Conservation (phyloP, 2,797 vertebrate species). For the Emys orbicularis region DNA sequence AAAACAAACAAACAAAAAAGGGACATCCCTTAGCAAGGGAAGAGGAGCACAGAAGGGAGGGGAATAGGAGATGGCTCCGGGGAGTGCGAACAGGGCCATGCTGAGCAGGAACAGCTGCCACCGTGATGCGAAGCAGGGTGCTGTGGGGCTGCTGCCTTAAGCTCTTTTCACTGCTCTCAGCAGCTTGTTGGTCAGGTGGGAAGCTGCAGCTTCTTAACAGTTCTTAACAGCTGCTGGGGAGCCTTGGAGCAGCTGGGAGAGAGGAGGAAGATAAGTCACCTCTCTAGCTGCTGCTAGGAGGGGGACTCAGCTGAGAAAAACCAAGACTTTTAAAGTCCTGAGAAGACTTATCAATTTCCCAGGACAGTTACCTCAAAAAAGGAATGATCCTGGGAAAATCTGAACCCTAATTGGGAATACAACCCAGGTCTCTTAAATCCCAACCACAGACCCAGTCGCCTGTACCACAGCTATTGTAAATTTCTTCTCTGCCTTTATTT, state of each 20-base stretch:
- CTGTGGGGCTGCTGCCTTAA: background rate
- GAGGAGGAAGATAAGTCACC: background rate
- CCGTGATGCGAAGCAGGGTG: background rate
- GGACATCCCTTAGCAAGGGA: too few relatives aligned
- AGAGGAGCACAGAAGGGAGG: too few relatives aligned
- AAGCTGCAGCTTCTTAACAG: background rate
- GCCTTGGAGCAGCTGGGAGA: too few relatives aligned
- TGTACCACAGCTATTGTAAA: background rate
- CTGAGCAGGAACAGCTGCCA: background rate
- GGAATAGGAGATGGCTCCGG: too few relatives aligned
- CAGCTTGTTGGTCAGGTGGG: background rate
- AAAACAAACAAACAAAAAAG: too few relatives aligned
- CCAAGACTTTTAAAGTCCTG: background rate
- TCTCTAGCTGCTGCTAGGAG: background rate
- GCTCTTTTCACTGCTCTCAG: background rate
- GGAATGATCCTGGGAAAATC: background rate
- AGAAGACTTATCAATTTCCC: background rate
- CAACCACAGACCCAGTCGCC: background rate
- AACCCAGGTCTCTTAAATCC: background rate
- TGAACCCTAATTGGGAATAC: background rate
- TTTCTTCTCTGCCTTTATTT: accelerated
- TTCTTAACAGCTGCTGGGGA: background rate
- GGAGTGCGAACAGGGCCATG: too few relatives aligned
- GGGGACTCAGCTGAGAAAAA: background rate
- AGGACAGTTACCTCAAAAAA: background rate